These are phyloP conservation scores for Rhinolophus ferrumequinum DNA, from an alignment of 2,113 vertebrate genomes.

Conservation along the genomic window DNA sequence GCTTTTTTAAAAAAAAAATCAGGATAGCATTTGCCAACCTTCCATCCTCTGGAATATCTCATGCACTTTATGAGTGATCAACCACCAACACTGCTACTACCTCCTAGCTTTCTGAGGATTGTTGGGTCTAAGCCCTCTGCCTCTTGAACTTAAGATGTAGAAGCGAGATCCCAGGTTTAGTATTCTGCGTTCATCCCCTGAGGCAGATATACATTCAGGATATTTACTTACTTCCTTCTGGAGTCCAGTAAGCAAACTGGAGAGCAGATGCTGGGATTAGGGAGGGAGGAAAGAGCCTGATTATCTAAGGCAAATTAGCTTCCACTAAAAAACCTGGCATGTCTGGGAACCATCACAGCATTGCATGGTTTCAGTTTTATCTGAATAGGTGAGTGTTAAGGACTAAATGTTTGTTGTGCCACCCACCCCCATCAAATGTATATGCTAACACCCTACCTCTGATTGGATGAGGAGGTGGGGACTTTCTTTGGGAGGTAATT, in stretches of 20 bases:
- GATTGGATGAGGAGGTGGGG: neutral
- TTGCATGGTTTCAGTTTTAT: neutral
- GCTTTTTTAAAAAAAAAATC: neutral
- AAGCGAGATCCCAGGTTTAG: neutral
- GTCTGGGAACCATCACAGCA: neutral
- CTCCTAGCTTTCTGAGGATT: neutral
- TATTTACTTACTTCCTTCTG: neutral
- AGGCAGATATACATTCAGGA: neutral
- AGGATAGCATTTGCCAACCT: neutral
- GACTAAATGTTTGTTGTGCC: neutral
- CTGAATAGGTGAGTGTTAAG: neutral
- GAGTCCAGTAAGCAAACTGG: neutral
- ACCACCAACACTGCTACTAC: neutral
- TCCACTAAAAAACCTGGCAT: neutral
- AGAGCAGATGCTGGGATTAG: neutral
- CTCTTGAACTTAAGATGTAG: neutral
- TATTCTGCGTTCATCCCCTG: neutral
- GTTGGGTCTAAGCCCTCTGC: neutral
- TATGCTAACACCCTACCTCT: neutral
- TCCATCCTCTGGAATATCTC: neutral
- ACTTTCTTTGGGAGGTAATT: neutral
- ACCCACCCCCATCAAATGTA: too few relatives aligned
- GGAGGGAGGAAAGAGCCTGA: neutral
- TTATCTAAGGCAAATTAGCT: neutral
- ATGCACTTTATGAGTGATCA: constrained; percentile 8